phyloP scores from a whole-genome alignment of 2,888 invertebrate genomes.

The Andrena fulva region DNA sequence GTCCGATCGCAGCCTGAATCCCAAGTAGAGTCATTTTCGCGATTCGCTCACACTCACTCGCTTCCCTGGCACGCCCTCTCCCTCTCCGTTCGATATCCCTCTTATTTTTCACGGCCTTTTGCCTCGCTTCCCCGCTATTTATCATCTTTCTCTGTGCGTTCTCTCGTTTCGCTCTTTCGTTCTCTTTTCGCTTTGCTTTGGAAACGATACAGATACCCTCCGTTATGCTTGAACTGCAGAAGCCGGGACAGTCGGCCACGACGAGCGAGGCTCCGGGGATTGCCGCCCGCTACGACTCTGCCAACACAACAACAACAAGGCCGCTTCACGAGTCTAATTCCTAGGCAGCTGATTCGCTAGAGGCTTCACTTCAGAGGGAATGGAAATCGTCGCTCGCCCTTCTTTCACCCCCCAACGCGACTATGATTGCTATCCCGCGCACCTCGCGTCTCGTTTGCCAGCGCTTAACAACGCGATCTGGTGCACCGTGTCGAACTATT shows the following conservation, averaged over 20 bases:
- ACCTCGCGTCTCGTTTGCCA: no score
- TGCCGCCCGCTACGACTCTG: slow-evolving; percentile 88
- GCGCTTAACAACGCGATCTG: no score
- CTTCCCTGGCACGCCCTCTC: neutral
- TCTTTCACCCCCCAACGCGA: no score
- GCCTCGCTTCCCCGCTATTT: slow-evolving; percentile 20
- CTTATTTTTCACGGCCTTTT: slow-evolving; percentile 17
- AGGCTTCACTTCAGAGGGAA: slow-evolving; percentile 78
- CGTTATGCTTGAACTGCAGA: slow-evolving; percentile 94
- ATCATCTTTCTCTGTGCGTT: neutral
- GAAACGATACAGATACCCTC: slow-evolving; percentile 91
- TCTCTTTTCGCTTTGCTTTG: slow-evolving; percentile 60
- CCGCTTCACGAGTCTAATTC: slow-evolving; percentile 84
- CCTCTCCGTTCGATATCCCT: slow-evolving; percentile 16
- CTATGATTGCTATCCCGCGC: no score
- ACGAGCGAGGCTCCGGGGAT: slow-evolving; percentile 92
- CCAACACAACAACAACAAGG: slow-evolving; percentile 84
- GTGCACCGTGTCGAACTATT: no score
- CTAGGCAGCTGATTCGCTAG: slow-evolving; percentile 74
- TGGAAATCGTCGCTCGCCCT: slow-evolving; percentile 64
- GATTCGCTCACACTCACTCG: slow-evolving; percentile 8
- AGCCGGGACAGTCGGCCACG: slow-evolving; percentile 96
- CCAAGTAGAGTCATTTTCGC: slow-evolving; percentile 15
- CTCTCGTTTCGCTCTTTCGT: neutral
- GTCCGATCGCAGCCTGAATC: slow-evolving; percentile 37